Evolutionary conservation across 2,797 vertebrate genomes (phyloP).

Genomic region (Austrolebias charrua): DNA sequence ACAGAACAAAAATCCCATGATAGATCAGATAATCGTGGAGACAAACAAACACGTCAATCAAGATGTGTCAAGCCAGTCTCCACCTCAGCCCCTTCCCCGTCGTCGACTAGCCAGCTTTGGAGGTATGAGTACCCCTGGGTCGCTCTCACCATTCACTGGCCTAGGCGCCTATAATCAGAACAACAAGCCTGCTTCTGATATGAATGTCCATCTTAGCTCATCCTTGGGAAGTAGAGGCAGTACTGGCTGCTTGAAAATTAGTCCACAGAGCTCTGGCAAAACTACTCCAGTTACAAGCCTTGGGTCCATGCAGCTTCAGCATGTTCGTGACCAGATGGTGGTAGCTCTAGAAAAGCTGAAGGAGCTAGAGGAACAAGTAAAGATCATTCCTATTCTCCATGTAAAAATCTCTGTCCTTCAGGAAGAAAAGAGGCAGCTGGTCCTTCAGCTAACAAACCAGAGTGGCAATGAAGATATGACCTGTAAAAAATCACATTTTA

Average conservation of each 20-base stretch:
- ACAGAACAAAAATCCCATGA: conserved; percentile 79
- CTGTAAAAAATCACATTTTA: conserved; percentile 80
- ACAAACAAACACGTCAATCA: conserved; percentile 83
- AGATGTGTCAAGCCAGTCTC: conserved; percentile 71
- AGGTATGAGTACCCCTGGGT: conserved; percentile 87
- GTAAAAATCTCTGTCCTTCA: conserved; percentile 95
- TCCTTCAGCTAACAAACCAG: conserved; percentile 83
- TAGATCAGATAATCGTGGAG: conserved; percentile 87
- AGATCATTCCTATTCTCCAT: conserved; percentile 92
- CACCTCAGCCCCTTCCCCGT: conserved; percentile 78
- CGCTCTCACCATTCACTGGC: conserved; percentile 86
- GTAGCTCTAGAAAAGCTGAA: conserved; percentile 91
- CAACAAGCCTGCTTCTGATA: conserved; percentile 79
- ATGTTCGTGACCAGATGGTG: conserved; percentile 97
- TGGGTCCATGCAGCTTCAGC: conserved; percentile 88
- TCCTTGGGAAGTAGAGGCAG: conserved; percentile 82
- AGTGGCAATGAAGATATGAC: conserved; percentile 67
- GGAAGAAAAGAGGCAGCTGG: conserved; percentile 92
- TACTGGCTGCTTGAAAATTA: conserved; percentile 83
- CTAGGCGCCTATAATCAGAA: conserved; percentile 79
- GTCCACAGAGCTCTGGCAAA: conserved; percentile 89
- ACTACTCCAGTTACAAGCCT: conserved; percentile 84
- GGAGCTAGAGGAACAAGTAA: conserved; percentile 95
- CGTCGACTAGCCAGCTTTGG: conserved; percentile 93
- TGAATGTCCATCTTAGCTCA: conserved; percentile 69